Evolutionary conservation across 2,797 vertebrate genomes (phyloP).

Genomic region (Manis pentadactyla): DNA sequence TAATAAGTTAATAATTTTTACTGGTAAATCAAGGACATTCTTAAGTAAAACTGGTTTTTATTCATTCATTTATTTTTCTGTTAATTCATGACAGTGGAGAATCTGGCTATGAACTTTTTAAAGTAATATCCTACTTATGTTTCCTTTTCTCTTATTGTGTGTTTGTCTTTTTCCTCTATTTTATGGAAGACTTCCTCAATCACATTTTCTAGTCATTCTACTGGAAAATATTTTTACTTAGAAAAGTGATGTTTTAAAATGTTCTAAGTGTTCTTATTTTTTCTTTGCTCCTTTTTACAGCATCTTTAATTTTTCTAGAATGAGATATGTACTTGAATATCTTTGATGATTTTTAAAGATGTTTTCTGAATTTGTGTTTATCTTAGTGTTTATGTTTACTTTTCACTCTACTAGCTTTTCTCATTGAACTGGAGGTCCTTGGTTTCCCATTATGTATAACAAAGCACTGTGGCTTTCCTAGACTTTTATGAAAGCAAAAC

Average conservation of each 20-base stretch:
- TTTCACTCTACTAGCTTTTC: neutral
- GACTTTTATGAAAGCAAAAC: neutral
- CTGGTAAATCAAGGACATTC: neutral
- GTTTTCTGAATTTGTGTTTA: neutral
- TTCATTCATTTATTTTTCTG: rapidly evolving
- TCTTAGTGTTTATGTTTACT: neutral
- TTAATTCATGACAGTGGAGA: neutral
- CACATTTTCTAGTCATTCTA: neutral
- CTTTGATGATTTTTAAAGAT: neutral
- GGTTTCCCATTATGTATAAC: neutral
- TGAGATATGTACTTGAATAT: neutral
- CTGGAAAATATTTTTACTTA: neutral
- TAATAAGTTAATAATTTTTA: neutral
- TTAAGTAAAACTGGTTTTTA: neutral
- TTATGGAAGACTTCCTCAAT: neutral
- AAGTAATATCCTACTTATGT: neutral
- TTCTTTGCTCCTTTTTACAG: neutral
- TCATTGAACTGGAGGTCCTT: neutral
- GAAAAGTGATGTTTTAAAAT: neutral
- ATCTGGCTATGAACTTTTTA: neutral
- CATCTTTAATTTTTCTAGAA: neutral
- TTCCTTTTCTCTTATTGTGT: neutral
- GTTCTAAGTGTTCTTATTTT: neutral
- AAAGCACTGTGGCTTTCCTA: neutral
- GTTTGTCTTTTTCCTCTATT: neutral